Evolutionary conservation across 2,113 vertebrate species (phyloP).

Genomic region (Vombatus ursinus): DNA sequence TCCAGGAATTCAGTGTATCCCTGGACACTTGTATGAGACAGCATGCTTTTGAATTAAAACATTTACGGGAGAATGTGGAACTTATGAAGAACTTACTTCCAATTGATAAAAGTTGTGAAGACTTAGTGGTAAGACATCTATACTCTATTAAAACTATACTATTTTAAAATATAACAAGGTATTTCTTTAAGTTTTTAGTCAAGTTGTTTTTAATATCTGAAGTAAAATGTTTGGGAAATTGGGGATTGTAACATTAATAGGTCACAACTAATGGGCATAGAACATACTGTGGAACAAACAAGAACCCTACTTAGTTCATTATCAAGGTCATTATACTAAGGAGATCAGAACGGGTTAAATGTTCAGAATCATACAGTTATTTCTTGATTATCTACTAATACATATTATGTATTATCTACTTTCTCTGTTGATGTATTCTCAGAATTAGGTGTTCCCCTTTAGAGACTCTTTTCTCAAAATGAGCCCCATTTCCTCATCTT

Average conservation of each 20-base stretch:
- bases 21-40: conserved; percentile 93
- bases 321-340: neutral
- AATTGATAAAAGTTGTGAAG: conserved; percentile 80
- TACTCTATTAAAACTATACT: neutral
- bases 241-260: neutral
- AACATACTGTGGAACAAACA: neutral
- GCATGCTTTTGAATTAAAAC: conserved; percentile 90
- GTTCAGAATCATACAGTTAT: neutral
- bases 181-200: neutral
- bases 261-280: neutral
- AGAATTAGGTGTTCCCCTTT: neutral
- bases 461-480: neutral
- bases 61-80: conserved; percentile 86
- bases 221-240: neutral
- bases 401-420: neutral
- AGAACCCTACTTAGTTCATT: neutral
- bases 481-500: neutral
- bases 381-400: neutral
- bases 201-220: neutral
- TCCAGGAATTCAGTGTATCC: conserved; percentile 86
- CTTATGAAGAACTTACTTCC: conserved; percentile 87
- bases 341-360: neutral
- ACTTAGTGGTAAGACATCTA: conserved; percentile 81
- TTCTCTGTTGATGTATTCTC: neutral
- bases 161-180: conserved; percentile 11